A percentile compares a stretch with the other conserved stretches of the same genome.
phyloP scores from a whole-genome alignment of 2,113 vertebrate genomes.

The Thalassarche chlororhynchos region DNA sequence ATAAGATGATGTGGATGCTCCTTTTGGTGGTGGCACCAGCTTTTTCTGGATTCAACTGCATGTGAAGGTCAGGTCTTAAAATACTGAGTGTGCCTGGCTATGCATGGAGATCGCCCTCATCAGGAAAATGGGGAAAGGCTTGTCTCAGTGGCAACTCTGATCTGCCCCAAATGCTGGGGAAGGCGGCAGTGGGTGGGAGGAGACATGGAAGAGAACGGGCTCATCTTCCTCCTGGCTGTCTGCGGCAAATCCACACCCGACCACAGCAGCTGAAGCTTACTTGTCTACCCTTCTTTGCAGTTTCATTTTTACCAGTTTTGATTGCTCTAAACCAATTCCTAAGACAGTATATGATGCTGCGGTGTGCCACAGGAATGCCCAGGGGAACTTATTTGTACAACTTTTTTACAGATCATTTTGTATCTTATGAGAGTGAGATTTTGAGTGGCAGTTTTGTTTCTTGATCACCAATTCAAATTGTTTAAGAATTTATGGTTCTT shows the following conservation, averaged over 20 bases:
- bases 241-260: background rate
- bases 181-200: background rate
- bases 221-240: background rate
- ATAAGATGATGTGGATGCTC: background rate
- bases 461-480: background rate
- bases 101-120: background rate
- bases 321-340: conserved; percentile 10
- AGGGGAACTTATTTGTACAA: conserved; percentile 3
- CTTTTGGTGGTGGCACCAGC: background rate
- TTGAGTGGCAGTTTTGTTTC: background rate
- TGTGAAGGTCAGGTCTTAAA: background rate
- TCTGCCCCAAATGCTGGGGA: background rate
- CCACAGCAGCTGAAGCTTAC: background rate
- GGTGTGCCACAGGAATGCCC: background rate
- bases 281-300: background rate
- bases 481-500: background rate
- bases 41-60: background rate
- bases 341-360: background rate
- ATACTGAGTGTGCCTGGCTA: background rate
- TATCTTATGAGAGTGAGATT: conserved; percentile 7
- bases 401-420: conserved; percentile 11
- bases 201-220: background rate
- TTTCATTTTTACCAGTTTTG: background rate
- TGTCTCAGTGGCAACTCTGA: background rate
- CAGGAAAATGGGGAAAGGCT: background rate